These are phyloP conservation scores for Catagonus wagneri DNA, from an alignment of 2,113 vertebrate genomes.

Conservation along the genomic window DNA sequence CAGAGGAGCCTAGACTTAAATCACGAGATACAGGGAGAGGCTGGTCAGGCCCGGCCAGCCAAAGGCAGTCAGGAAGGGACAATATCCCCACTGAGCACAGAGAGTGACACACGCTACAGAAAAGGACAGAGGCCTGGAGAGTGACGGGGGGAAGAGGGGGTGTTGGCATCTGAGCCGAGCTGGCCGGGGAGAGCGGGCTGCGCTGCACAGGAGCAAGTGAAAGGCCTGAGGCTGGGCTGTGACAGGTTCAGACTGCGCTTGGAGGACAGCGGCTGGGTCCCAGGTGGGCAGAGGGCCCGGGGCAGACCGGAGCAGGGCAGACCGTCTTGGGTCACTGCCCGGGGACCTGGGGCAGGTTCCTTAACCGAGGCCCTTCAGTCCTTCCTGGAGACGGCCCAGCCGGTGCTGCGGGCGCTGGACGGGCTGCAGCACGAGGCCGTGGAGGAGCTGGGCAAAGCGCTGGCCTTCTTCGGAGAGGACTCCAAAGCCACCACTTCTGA, in stretches of 20 bases:
- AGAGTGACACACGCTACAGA: not conserved
- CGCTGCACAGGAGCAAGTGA: no score
- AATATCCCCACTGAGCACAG: not conserved
- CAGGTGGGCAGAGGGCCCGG: not conserved
- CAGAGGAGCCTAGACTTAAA: not conserved
- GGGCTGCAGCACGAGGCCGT: constrained; percentile 94
- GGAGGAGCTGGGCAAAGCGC: constrained; percentile 95
- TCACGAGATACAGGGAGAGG: not conserved
- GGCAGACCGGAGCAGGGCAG: not conserved
- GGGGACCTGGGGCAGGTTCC: constrained; percentile 45
- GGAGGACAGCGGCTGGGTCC: not conserved
- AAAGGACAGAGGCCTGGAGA: not conserved
- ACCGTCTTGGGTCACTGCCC: not conserved
- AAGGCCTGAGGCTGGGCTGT: rapidly evolving
- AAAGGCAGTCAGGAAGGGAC: not conserved
- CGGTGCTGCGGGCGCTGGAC: constrained; percentile 92
- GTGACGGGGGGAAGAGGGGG: not conserved
- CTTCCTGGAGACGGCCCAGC: constrained; percentile 96
- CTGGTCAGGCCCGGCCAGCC: not conserved
- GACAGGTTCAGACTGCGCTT: not conserved
- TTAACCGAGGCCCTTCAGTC: constrained; percentile 89
- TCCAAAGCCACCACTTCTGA: constrained; percentile 94
- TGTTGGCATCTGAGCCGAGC: not conserved
- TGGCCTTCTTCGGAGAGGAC: constrained; percentile 97
- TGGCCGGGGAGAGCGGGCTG: not conserved